Conservation (phyloP, 2,888 invertebrate species). For the Dendrolimus houi region DNA sequence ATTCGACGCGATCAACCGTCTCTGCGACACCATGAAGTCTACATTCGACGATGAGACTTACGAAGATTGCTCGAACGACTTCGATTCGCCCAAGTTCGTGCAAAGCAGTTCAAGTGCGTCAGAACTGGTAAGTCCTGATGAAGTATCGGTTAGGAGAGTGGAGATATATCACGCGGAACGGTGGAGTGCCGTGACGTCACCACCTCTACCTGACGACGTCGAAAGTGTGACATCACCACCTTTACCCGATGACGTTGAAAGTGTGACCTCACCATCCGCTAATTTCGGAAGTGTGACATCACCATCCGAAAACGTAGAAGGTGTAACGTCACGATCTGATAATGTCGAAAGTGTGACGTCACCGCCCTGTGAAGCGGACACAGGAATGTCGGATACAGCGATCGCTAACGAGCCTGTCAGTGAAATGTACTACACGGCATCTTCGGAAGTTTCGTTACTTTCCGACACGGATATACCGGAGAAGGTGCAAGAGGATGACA, state of each 20-base stretch:
- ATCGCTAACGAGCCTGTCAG: constrained; percentile 40
- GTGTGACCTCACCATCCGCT: constrained; percentile 24
- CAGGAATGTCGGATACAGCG: constrained; percentile 33
- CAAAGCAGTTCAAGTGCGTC: constrained; percentile 15
- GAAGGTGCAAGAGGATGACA: constrained; percentile 19
- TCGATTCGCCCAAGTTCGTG: constrained; percentile 11
- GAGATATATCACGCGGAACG: constrained; percentile 27
- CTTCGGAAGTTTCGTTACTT: constrained; percentile 53
- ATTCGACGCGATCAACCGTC: constrained; percentile 65
- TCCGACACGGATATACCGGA: constrained; percentile 47
- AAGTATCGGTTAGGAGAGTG: constrained; percentile 29
- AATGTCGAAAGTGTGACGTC: constrained; percentile 29
- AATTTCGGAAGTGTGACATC: constrained; percentile 29
- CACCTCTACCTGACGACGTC: constrained; percentile 4
- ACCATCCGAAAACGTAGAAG: constrained; percentile 32
- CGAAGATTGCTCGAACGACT: constrained; percentile 8
- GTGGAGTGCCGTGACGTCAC: constrained; percentile 20
- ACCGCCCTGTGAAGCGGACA: constrained; percentile 30
- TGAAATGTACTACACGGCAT: constrained; percentile 63
- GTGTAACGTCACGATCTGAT: constrained; percentile 21
- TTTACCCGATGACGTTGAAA: constrained; percentile 16
- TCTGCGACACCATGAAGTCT: constrained; percentile 66
- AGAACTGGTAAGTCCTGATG: constrained; percentile 34
- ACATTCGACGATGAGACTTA: constrained; percentile 38
- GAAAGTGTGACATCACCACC: not conserved